A percentile compares a stretch with the other conserved stretches of the same genome.
Evolutionary conservation across 2,797 vertebrate species (phyloP).

Genomic region (Triplophysa yarkandensis): DNA sequence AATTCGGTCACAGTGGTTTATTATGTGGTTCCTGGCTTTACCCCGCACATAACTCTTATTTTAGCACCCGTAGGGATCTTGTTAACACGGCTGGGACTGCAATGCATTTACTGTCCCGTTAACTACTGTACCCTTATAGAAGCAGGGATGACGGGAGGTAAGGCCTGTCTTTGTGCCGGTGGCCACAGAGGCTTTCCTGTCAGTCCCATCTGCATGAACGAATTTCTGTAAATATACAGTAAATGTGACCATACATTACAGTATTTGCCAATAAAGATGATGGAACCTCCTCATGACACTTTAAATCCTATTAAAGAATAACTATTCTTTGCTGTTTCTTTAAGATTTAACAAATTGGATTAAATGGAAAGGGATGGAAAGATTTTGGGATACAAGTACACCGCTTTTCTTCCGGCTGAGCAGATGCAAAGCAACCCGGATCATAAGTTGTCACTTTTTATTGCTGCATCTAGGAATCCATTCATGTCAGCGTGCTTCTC

Average conservation of each 20-base stretch:
- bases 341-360: too few species aligned
- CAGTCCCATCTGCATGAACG: background rate
- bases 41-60: constrained; percentile 52
- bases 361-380: too few species aligned
- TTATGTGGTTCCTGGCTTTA: constrained; percentile 52
- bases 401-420: background rate
- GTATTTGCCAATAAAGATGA: background rate
- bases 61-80: constrained; percentile 52
- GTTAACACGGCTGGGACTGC: constrained; percentile 47
- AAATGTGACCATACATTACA: background rate
- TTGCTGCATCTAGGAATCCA: constrained; percentile 4
- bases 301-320: background rate
- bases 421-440: background rate
- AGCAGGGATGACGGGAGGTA: constrained; percentile 10
- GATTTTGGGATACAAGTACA: background rate
- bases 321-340: too few species aligned
- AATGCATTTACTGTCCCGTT: constrained; percentile 54
- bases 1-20: constrained; percentile 54
- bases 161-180: constrained; percentile 37
- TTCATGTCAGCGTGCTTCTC: constrained; percentile 4
- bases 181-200: constrained; percentile 48
- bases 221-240: background rate
- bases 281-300: background rate
- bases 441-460: constrained; percentile 6
- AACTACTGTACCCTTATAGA: constrained; percentile 24